Percentiles rank a stretch among this genome's conserved stretches.
Evolutionary conservation across 2,113 vertebrate species (phyloP).

Genomic region (Thunnus maccoyii): DNA sequence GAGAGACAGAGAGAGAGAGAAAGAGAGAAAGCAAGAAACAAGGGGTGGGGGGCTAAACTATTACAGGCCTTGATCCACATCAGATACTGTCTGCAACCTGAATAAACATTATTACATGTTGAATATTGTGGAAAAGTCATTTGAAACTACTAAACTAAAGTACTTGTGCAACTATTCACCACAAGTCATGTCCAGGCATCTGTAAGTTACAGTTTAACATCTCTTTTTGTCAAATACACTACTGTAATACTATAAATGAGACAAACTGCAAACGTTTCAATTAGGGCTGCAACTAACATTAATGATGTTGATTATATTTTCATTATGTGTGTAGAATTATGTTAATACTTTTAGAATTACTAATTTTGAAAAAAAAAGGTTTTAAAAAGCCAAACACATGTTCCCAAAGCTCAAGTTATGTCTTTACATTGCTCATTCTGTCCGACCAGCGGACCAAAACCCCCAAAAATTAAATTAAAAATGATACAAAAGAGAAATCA

Average conservation of each 20-base stretch:
- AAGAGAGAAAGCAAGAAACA: neutral
- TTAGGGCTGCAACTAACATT: too few species aligned
- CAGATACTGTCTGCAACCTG: neutral
- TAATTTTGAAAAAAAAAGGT: too few species aligned
- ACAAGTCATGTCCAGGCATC: neutral
- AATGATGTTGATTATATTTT: too few species aligned
- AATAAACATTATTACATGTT: neutral
- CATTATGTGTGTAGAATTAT: too few species aligned
- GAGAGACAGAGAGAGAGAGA: neutral
- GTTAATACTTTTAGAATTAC: too few species aligned
- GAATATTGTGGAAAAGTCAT: constrained; percentile 3
- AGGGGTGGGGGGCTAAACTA: neutral
- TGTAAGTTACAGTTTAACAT: neutral
- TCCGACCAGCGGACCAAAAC: too few species aligned
- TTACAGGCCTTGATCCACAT: neutral
- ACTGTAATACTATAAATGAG: neutral
- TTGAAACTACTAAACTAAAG: neutral
- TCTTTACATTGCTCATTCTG: too few species aligned
- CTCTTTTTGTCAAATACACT: neutral
- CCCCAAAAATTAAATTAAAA: too few species aligned
- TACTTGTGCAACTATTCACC: neutral
- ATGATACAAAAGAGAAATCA: too few species aligned
- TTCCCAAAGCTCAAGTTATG: too few species aligned
- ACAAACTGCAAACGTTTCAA: too few species aligned
- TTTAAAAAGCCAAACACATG: too few species aligned